Evolutionary conservation across 2,797 vertebrate genomes (phyloP).

Genomic region (Chiloscyllium punctatum): DNA sequence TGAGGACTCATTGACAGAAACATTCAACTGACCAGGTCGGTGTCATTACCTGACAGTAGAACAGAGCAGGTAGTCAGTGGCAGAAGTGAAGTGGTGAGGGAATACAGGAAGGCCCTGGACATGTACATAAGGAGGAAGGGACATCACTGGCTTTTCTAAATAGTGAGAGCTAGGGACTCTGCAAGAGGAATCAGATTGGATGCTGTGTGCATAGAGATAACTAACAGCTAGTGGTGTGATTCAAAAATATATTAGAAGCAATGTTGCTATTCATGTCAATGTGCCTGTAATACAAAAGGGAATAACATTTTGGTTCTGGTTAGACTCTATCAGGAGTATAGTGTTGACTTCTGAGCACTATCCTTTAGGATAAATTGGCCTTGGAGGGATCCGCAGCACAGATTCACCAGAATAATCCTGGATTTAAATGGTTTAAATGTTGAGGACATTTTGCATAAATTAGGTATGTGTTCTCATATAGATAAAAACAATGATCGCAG

Average conservation of each 20-base stretch:
- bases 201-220: neutral
- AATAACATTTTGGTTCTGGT: neutral
- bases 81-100: neutral
- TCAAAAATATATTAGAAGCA: neutral
- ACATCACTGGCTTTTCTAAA: neutral
- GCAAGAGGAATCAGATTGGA: neutral
- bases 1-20: neutral
- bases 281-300: neutral
- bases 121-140: neutral
- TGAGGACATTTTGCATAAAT: neutral
- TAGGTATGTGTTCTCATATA: neutral
- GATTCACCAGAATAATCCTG: neutral
- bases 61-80: neutral
- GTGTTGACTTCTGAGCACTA: too few relatives aligned
- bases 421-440: neutral
- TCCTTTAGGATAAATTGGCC: neutral
- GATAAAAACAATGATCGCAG: too few relatives aligned
- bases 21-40: neutral
- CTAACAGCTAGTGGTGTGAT: neutral
- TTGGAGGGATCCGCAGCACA: neutral
- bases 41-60: neutral
- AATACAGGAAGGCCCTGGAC: neutral
- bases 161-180: too few relatives aligned
- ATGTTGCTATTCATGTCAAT: neutral
- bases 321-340: neutral